Conservation (phyloP, 2,797 vertebrate genomes). For the Cygnus olor region DNA sequence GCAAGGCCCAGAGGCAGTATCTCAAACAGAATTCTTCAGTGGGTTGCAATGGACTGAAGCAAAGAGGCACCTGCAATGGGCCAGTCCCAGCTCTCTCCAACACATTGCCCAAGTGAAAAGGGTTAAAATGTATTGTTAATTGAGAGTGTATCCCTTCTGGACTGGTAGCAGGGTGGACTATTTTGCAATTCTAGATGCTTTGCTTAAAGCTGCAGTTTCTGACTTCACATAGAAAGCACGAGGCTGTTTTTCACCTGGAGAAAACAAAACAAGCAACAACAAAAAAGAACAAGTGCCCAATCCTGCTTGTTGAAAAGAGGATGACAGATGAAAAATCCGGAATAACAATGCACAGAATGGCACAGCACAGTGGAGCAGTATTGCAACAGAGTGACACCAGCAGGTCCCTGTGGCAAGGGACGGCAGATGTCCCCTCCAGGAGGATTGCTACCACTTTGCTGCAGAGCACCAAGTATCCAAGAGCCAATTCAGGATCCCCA, state of each 20-base stretch:
- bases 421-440: neutral
- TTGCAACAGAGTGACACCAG: neutral
- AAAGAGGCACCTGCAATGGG: neutral
- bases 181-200: neutral
- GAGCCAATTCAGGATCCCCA: fast-evolving
- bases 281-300: neutral
- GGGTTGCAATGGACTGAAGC: neutral
- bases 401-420: fast-evolving
- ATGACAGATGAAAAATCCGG: neutral
- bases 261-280: neutral
- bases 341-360: no score
- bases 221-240: fast-evolving
- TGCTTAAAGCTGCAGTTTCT: neutral
- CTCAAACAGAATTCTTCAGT: neutral
- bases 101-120: neutral
- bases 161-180: fast-evolving
- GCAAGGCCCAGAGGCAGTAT: neutral
- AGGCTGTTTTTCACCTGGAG: neutral
- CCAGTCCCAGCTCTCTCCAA: neutral
- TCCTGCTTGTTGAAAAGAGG: neutral
- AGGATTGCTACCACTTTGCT: neutral
- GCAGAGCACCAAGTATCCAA: neutral
- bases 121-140: neutral
- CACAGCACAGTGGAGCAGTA: fast-evolving
- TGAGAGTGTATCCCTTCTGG: neutral